These are phyloP conservation scores for Argyra leucocephala DNA, from an alignment of 2,888 invertebrate species.

Conservation along the genomic window DNA sequence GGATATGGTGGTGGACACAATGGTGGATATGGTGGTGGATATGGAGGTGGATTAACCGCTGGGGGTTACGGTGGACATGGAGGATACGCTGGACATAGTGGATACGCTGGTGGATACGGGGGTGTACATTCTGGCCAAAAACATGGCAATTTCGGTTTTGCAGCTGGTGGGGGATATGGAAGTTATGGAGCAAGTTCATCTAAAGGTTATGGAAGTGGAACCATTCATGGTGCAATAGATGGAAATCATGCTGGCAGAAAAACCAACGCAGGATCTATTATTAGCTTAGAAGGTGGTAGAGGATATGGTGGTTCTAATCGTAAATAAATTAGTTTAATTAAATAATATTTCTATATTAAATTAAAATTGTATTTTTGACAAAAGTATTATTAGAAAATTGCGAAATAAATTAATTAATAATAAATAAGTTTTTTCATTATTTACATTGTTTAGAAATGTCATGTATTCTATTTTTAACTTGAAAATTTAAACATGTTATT, in stretches of 20 bases:
- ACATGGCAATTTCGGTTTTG: constrained; percentile 5
- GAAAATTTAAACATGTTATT: too few species aligned
- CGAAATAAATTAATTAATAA: too few species aligned
- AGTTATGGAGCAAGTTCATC: too few species aligned
- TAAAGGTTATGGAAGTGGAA: constrained; percentile 1
- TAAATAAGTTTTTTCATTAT: too few species aligned
- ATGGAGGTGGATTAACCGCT: background rate
- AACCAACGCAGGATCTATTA: background rate
- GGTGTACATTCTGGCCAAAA: background rate
- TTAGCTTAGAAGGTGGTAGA: too few species aligned
- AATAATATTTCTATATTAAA: too few species aligned
- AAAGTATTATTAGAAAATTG: too few species aligned
- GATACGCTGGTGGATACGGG: background rate
- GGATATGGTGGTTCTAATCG: too few species aligned
- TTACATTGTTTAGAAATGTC: too few species aligned
- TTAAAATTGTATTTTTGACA: too few species aligned
- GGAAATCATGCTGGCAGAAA: background rate
- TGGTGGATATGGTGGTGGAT: background rate
- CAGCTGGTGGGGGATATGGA: background rate
- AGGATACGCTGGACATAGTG: background rate
- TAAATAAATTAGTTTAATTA: too few species aligned
- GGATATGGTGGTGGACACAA: background rate
- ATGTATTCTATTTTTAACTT: too few species aligned
- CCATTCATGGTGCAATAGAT: constrained; percentile 9
- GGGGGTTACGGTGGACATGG: background rate